These are phyloP conservation scores for Pipistrellus pipistrellus DNA, from an alignment of 2,797 vertebrate species.

Conservation along the genomic window DNA sequence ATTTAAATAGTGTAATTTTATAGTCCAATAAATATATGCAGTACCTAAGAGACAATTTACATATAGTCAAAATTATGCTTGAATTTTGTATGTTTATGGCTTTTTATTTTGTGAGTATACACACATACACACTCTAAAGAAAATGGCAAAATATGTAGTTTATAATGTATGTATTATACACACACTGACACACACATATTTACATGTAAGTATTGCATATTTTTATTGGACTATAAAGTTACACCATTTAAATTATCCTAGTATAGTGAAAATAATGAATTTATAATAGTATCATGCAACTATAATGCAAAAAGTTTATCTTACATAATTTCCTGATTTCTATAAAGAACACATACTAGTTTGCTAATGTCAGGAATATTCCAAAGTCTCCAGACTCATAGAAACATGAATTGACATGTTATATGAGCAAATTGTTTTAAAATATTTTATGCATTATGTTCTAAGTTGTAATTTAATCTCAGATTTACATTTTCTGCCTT, in stretches of 20 bases:
- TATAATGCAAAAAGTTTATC: background rate
- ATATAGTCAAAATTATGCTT: background rate
- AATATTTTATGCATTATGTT: background rate
- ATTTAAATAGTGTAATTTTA: background rate
- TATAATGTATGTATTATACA: background rate
- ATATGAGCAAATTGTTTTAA: background rate
- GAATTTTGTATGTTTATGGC: background rate
- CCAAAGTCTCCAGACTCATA: background rate
- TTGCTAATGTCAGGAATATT: slow-evolving; percentile 19
- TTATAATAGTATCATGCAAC: background rate
- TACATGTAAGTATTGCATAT: background rate
- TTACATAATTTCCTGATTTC: background rate
- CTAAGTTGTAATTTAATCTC: background rate
- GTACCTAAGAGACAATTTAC: background rate
- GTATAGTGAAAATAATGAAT: background rate
- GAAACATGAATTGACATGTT: background rate
- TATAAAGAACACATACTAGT: background rate
- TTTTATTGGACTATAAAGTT: slow-evolving; percentile 8
- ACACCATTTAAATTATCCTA: background rate
- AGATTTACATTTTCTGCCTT: slow-evolving; percentile 19
- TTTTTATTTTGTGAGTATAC: background rate
- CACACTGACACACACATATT: background rate
- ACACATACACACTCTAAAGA: background rate
- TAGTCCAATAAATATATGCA: background rate
- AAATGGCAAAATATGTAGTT: background rate